Evolutionary conservation across 2,888 invertebrate genomes (phyloP).

Genomic region (Gandaritis pyraliata): DNA sequence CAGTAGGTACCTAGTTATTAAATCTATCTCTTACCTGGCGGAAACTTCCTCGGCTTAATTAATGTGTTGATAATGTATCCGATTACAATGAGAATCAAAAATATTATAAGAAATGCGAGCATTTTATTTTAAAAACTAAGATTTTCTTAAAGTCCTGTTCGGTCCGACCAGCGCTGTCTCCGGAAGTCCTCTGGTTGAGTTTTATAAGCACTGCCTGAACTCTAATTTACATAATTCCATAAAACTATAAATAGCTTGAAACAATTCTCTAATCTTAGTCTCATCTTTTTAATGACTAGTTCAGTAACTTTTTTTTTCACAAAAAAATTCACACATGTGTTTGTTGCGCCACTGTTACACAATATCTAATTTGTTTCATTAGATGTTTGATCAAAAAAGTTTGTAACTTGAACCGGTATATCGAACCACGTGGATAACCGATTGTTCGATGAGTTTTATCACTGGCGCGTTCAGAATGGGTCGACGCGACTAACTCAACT

Average conservation of each 20-base stretch:
- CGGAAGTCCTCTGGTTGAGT: not conserved
- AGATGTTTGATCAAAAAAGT: conserved; percentile 6
- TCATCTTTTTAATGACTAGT: no score
- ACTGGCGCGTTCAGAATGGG: conserved; percentile 21
- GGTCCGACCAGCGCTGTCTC: not conserved
- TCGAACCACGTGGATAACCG: conserved; percentile 19
- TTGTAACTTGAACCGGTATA: conserved; percentile 2
- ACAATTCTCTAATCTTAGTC: no score
- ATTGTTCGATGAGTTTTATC: conserved; percentile 10
- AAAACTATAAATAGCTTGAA: no score
- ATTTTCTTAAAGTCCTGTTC: not conserved
- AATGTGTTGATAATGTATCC: conserved; percentile 37
- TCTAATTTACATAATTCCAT: no score
- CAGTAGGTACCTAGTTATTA: no score
- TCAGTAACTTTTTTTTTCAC: no score
- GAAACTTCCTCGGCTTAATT: conserved; percentile 44
- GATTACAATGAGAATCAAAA: conserved; percentile 32
- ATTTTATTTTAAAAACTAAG: conserved; percentile 21
- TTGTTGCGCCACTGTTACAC: conserved; percentile 6
- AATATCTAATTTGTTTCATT: conserved; percentile 4
- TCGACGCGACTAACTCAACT: conserved; percentile 30
- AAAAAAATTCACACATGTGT: not conserved
- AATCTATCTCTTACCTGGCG: conserved; percentile 41
- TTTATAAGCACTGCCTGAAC: not conserved
- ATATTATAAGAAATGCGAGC: conserved; percentile 30